These are phyloP conservation scores for Semnornis frantzii DNA, from an alignment of 2,113 vertebrate species.

Conservation along the genomic window DNA sequence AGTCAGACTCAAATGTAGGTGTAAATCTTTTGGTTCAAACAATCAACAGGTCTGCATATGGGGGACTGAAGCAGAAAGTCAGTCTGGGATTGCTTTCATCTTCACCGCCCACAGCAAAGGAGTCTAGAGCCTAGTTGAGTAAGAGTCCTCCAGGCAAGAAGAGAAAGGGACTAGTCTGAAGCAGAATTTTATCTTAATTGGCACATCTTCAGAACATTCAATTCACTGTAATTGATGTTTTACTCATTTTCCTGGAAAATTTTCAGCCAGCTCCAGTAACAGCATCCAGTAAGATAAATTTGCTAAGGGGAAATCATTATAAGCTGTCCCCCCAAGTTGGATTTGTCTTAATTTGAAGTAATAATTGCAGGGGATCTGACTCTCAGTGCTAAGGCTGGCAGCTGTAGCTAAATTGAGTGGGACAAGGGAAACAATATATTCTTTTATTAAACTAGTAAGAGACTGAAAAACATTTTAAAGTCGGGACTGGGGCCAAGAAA, in stretches of 20 bases:
- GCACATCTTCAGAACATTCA: background rate
- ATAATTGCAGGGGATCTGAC: conserved; percentile 10
- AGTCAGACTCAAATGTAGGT: fast-evolving
- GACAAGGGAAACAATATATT: conserved; percentile 11
- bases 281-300: too few species aligned
- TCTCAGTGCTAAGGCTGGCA: background rate
- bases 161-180: background rate
- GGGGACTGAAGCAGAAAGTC: background rate
- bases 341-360: conserved; percentile 23
- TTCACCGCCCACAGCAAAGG: background rate
- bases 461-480: background rate
- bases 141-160: background rate
- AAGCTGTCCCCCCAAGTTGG: background rate
- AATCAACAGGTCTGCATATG: background rate
- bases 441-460: background rate
- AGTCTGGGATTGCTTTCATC: background rate
- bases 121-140: background rate
- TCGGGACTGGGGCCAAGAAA: background rate
- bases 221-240: background rate
- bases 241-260: background rate
- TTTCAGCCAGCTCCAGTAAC: background rate
- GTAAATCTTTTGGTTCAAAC: background rate
- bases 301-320: background rate
- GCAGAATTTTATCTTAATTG: background rate
- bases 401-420: background rate